Evolutionary conservation across 2,113 vertebrate genomes (phyloP), one percentile per base, ranked within the genome.

Genomic region (Heloderma charlesbogerti): DNA sequence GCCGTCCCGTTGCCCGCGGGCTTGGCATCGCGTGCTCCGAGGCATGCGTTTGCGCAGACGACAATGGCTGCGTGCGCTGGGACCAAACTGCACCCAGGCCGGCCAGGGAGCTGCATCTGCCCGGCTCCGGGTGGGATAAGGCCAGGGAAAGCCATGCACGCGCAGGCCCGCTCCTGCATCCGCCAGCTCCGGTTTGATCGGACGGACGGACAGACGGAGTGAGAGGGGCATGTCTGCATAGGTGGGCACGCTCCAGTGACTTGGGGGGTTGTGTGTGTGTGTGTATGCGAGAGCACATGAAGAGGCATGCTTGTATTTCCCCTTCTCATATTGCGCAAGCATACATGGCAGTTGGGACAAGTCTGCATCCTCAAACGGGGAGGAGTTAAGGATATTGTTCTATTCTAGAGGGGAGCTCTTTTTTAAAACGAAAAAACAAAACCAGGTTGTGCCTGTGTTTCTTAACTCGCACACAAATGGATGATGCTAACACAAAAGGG

Each of bases 1-100:
- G 13, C 87, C 81, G 90, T 71, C 71, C 87, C 82, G 75, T 81
- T 88, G 85, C 89, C 89, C 10, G 86, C n/a, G 69, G 57, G 84
- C 40, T 6, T 40, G 20, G 57, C n/a, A 4, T 84, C n/a, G 34
- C 81, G 15, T 69, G 84, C 84, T 45, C 15, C 83, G 4, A 9
- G 20, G 37, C 20, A 18, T 67, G 22, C 86, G n/a, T 78, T 60
- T 63, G 66, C 88, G 6, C 78, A 40, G 10, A 20, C n/a, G 48
- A 83, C 88, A 83, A 83, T 83, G 79, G 79, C 88, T 72, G 88
- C 40, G 79, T 27, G 45, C 34, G 25, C 43, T 16, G 67, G 45
- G 66, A 57, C 48, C 20, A 12, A 83, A 43, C 66, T 72, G 67
- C 88, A 20, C 80, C 9, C 80, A 60, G 79, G 79, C 67, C 67